These are phyloP conservation scores for Drosophila micromelanica DNA, from an alignment of 1,140 invertebrate species.

Conservation along the genomic window DNA sequence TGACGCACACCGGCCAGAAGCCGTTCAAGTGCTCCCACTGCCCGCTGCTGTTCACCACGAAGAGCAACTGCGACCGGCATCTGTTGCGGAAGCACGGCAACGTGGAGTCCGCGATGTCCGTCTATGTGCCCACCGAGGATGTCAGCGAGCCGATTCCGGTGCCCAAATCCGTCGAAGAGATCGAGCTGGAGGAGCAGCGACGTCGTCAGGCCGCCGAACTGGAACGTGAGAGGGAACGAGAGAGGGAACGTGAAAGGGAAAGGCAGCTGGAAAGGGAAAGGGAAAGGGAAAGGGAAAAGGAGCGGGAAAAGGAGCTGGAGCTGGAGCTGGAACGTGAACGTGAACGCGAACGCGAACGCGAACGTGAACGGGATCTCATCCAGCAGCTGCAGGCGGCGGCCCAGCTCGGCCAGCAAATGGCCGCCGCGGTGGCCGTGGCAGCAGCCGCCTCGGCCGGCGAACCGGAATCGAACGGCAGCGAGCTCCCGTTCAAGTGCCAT, in stretches of 20 bases:
- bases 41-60: constrained; percentile 96
- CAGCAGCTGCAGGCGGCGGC: constrained; percentile 37
- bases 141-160: constrained; percentile 80
- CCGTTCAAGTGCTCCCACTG: constrained; percentile 97
- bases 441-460: neutral
- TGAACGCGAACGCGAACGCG: too few species aligned
- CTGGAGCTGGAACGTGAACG: too few species aligned
- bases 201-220: constrained; percentile 57
- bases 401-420: constrained; percentile 25
- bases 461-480: constrained; percentile 80
- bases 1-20: constrained; percentile 98
- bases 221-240: constrained; percentile 44
- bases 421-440: constrained; percentile 25
- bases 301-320: constrained; percentile 13
- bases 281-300: constrained; percentile 34
- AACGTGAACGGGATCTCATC: constrained; percentile 29
- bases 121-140: constrained; percentile 83
- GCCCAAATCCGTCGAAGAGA: constrained; percentile 82
- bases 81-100: constrained; percentile 94
- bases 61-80: constrained; percentile 98
- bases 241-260: constrained; percentile 49
- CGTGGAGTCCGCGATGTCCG: constrained; percentile 80
- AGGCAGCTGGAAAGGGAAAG: constrained; percentile 29
- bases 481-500: constrained; percentile 96
- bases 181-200: constrained; percentile 74